A percentile compares a stretch with the other conserved stretches of the same genome.
Evolutionary conservation across 2,888 invertebrate species (phyloP).

Genomic region (Ochropacha duplaris): DNA sequence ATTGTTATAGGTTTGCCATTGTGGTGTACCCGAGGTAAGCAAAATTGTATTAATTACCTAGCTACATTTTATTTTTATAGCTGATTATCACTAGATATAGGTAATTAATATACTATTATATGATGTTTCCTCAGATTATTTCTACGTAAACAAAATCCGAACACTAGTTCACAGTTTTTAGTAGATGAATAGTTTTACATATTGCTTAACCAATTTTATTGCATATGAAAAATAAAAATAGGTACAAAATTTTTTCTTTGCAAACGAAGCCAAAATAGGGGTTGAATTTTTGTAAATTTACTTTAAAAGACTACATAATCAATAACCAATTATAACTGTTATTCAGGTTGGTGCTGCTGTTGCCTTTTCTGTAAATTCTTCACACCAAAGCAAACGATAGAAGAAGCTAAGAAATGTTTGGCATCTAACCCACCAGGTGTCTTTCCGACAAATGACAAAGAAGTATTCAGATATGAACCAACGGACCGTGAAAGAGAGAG

Average conservation of each 20-base stretch:
- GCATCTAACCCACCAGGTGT: conserved; percentile 83
- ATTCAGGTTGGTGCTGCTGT: conserved; percentile 85
- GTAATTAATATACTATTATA: too few species aligned
- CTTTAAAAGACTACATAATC: too few species aligned
- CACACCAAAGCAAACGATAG: conserved; percentile 79
- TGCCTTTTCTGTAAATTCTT: conserved; percentile 83
- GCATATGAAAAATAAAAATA: too few species aligned
- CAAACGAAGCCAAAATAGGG: too few species aligned
- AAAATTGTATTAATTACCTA: not conserved
- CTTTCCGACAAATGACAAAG: conserved; percentile 53
- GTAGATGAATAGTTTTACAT: not conserved
- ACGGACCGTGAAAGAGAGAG: conserved; percentile 81
- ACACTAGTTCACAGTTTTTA: not conserved
- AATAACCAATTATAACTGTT: not conserved
- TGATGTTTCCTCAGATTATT: too few species aligned
- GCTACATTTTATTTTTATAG: not conserved
- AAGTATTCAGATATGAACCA: conserved; percentile 73
- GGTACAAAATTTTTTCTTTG: too few species aligned
- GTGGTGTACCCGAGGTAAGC: conserved; percentile 65
- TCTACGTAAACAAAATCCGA: too few species aligned
- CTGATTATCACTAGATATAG: too few species aligned
- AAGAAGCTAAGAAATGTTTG: conserved; percentile 80
- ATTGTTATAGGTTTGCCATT: conserved; percentile 56
- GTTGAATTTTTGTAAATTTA: too few species aligned
- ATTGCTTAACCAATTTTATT: too few species aligned